phyloP scores from a whole-genome alignment of 2,113 vertebrate genomes.

The Bos taurus region DNA sequence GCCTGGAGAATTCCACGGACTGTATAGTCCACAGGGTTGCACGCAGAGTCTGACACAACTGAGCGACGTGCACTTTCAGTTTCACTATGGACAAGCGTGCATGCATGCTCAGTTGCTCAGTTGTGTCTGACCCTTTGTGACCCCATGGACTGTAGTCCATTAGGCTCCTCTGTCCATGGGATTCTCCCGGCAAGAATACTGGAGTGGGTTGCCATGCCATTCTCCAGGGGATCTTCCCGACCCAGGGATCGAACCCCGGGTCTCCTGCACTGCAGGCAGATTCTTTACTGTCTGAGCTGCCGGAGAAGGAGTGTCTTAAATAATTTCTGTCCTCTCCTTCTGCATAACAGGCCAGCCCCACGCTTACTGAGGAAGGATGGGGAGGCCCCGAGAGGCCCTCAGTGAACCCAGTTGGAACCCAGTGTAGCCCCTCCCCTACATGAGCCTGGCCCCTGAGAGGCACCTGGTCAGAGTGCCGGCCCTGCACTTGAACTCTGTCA shows the following conservation, averaged over 20 bases:
- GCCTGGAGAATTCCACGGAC: not conserved
- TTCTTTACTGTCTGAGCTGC: not conserved
- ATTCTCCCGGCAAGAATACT: not conserved
- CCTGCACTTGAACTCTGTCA: not conserved
- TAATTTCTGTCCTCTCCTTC: not conserved
- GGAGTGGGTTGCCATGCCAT: not conserved
- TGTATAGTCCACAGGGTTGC: fast-evolving
- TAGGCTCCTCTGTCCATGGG: not conserved
- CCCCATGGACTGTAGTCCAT: not conserved
- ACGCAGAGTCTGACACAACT: not conserved
- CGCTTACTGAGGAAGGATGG: too few species aligned
- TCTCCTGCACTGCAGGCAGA: not conserved
- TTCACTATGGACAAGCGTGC: not conserved
- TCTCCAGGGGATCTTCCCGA: not conserved
- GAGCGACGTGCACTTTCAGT: not conserved
- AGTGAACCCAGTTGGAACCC: not conserved
- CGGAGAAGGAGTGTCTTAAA: not conserved
- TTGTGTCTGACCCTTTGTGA: not conserved
- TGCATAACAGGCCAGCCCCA: not conserved
- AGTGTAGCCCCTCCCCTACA: not conserved
- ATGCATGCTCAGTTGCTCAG: fast-evolving
- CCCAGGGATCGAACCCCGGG: not conserved
- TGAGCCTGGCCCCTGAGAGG: not conserved
- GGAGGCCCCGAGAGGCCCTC: not conserved
- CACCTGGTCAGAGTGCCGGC: fast-evolving